Evolutionary conservation across 2,888 invertebrate species (phyloP).

Genomic region (Altica lythri): DNA sequence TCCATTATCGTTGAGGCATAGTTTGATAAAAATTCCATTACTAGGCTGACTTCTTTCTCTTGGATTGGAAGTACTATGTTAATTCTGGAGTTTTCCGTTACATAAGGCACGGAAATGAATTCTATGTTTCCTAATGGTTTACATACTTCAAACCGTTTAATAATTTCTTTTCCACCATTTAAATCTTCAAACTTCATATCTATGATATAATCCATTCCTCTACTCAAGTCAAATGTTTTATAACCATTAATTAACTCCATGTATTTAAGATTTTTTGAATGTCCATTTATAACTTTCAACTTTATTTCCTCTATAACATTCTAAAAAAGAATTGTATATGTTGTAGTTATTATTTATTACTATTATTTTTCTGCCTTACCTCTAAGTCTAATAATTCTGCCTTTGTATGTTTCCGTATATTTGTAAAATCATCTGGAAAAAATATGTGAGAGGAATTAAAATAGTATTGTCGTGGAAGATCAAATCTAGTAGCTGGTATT

Average conservation of each 20-base stretch:
- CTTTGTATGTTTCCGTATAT: constrained; percentile 66
- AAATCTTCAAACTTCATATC: constrained; percentile 68
- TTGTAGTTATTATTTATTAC: background rate
- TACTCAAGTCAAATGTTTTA: constrained; percentile 76
- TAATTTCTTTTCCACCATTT: constrained; percentile 56
- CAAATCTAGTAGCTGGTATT: constrained; percentile 75
- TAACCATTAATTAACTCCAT: constrained; percentile 71
- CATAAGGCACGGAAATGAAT: constrained; percentile 90
- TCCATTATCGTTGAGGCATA: constrained; percentile 68
- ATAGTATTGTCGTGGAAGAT: constrained; percentile 84
- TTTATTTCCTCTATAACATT: constrained; percentile 55
- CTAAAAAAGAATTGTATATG: constrained; percentile 37
- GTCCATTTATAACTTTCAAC: constrained; percentile 58
- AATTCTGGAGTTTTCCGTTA: constrained; percentile 88
- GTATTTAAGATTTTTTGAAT: constrained; percentile 61
- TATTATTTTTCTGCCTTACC: constrained; percentile 46
- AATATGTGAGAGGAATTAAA: constrained; percentile 85
- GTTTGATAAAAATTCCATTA: constrained; percentile 70
- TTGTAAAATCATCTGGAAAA: constrained; percentile 79
- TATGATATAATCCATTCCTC: constrained; percentile 84
- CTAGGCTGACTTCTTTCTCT: constrained; percentile 61
- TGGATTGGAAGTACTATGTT: constrained; percentile 75
- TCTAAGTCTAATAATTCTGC: constrained; percentile 73
- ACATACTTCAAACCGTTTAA: constrained; percentile 74
- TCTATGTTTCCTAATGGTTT: constrained; percentile 88